These are phyloP conservation scores for Calcarius lapponicus DNA, from an alignment of 2,797 vertebrate genomes.

Conservation along the genomic window DNA sequence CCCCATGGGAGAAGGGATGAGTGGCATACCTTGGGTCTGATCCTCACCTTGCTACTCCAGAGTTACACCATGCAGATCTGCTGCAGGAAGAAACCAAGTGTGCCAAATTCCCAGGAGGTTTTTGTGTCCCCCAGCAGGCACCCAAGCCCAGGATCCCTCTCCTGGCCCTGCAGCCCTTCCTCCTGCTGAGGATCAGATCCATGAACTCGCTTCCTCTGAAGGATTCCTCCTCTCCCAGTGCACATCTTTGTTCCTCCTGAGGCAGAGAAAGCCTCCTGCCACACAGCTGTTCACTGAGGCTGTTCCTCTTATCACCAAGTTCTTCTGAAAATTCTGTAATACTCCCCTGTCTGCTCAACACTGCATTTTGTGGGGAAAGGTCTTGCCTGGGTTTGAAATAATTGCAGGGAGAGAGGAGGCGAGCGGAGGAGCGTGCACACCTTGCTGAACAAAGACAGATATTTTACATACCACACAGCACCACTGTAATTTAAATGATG, in stretches of 20 bases:
- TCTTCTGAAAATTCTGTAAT: neutral
- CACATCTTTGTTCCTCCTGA: neutral
- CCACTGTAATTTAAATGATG: constrained; percentile 35
- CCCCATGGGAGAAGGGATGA: neutral
- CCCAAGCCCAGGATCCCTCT: accelerated
- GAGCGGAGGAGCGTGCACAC: neutral
- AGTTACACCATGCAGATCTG: neutral
- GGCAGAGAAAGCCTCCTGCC: neutral
- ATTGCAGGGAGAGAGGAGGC: neutral
- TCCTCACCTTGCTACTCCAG: neutral
- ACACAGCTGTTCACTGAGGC: neutral
- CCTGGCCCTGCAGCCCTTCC: neutral
- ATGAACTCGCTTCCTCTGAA: neutral
- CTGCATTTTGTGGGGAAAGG: constrained; percentile 1
- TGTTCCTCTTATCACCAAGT: neutral
- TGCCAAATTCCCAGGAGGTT: neutral
- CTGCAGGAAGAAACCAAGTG: neutral
- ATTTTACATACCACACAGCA: neutral
- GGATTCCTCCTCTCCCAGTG: neutral
- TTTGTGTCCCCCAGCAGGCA: neutral
- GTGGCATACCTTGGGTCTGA: accelerated
- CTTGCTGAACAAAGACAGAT: constrained; percentile 7
- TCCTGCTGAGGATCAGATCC: neutral
- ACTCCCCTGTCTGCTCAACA: neutral
- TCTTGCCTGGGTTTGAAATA: neutral